Percentiles rank a stretch among this genome's conserved stretches.
Conservation (phyloP, 2,888 invertebrate genomes). For the Phrixothrix hirtus region DNA sequence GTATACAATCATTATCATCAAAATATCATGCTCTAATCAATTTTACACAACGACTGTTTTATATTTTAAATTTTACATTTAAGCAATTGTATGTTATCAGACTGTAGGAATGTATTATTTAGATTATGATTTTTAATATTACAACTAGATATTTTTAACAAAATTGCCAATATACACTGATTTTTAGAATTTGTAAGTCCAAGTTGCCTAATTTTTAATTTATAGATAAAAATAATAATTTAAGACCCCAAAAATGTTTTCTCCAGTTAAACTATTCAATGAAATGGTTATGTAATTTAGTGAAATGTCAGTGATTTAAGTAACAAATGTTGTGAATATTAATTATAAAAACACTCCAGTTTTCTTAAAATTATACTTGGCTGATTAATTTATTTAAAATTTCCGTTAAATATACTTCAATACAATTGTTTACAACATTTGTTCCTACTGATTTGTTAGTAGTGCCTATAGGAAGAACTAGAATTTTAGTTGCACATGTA, state of each 20-base stretch:
- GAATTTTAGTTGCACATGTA: slow-evolving; percentile 49
- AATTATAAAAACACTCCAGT: not conserved
- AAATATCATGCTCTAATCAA: not conserved
- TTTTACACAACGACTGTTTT: slow-evolving; percentile 14
- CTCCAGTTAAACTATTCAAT: slow-evolving; percentile 1
- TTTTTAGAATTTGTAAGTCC: slow-evolving; percentile 21
- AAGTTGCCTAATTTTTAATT: slow-evolving; percentile 16
- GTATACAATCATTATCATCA: slow-evolving; percentile 4
- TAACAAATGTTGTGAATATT: slow-evolving; percentile 31
- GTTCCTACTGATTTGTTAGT: slow-evolving; percentile 42
- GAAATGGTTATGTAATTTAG: slow-evolving; percentile 12
- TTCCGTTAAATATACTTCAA: slow-evolving; percentile 10
- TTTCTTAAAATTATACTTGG: slow-evolving; percentile 9
- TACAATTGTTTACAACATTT: slow-evolving; percentile 34
- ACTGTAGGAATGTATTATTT: slow-evolving; percentile 4
- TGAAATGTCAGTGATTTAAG: slow-evolving; percentile 24
- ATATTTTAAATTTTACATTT: slow-evolving; percentile 1
- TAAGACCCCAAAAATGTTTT: not conserved
- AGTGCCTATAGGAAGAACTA: slow-evolving; percentile 53
- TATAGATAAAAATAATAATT: not conserved
- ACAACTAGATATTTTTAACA: slow-evolving; percentile 11
- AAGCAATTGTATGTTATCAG: not conserved
- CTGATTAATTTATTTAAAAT: not conserved
- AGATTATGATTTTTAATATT: not conserved
- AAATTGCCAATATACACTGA: slow-evolving; percentile 12